Base-by-base conservation (phyloP, 2,888 invertebrate species). In the Eulithis prunata region DNA sequence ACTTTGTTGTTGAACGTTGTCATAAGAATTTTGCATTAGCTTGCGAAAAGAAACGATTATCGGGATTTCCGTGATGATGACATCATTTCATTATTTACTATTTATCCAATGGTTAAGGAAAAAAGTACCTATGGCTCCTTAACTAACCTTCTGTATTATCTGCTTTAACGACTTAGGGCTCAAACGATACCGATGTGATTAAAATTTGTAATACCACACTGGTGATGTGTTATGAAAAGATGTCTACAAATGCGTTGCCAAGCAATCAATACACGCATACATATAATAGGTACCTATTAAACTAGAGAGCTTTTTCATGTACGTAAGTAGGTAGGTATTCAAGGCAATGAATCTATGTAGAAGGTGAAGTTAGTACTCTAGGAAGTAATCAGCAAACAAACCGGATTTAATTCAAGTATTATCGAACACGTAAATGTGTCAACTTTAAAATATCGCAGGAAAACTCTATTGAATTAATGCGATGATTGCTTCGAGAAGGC, bases 381-480 rank as follows among this genome's bases (percentile, higher is more conserved):
- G 58, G 52, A 59, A 66, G 64, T 64, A 64, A 64, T 62, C 58
- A 57, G 51, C 43, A 43, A 51, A 6, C 11, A 52, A 57, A 67
- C 71, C 66, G 66, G 71, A 62, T 72, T 66, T 56, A 49, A 57
- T 69, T 64, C 58, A 68, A 57, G 64, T 49, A 60, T 46, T 51
- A 41, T 38, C 59, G 62, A 66, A 21, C 10, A 14, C 47, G 7
- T 47, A 47, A 49, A 54, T 43, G 47, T 45, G 54, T 62, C 63
- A 58, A 56, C 38, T 53, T 53, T 62, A 51, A 71, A 70, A 59
- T 68, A 62, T 58, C 61, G 43, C 59, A 62, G 73, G 74, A 72
- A 74, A 74, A 70, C 54, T 61, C 58, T 63, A 59, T 68, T 69
- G 67, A 72, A 62, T 67, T 57, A 69, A 53, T 38, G 32, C 57